Conservation (phyloP, 2,888 invertebrate genomes). For the Thecocarcelia acutangulata region DNA sequence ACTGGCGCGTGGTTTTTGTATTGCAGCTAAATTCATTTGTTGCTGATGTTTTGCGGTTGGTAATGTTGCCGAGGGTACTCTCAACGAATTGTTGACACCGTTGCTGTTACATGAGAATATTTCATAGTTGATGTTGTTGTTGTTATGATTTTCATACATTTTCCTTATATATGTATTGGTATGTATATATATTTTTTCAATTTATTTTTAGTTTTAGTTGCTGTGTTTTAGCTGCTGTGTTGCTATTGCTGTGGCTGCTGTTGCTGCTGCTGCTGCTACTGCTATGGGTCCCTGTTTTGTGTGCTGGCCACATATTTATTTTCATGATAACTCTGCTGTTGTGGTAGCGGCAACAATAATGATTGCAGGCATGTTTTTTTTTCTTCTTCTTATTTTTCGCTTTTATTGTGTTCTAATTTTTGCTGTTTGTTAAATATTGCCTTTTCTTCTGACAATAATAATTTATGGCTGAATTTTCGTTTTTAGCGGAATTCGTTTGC, state of each 20-base stretch:
- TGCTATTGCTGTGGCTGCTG: no score
- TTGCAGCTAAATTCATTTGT: conserved; percentile 53
- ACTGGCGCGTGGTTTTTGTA: conserved; percentile 76
- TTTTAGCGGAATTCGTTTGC: conserved; percentile 11
- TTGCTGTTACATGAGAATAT: conserved; percentile 47
- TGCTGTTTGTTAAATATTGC: conserved; percentile 24
- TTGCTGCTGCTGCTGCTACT: conserved; percentile 6
- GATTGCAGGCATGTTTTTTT: conserved; percentile 24
- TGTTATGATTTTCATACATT: conserved; percentile 44
- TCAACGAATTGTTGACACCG: conserved; percentile 53
- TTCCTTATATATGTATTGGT: no score
- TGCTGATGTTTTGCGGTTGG: conserved; percentile 57
- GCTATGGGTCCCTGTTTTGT: not conserved
- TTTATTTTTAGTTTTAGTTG: conserved; percentile 50
- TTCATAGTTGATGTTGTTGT: conserved; percentile 11
- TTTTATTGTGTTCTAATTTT: conserved; percentile 26
- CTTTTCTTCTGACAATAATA: not conserved
- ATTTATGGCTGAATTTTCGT: conserved; percentile 1
- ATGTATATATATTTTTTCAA: no score
- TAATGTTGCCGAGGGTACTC: conserved; percentile 31
- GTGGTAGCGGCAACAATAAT: conserved; percentile 15
- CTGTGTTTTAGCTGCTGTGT: conserved; percentile 57
- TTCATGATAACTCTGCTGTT: conserved; percentile 15
- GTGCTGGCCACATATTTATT: conserved; percentile 10
- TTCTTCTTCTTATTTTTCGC: not conserved